Base-by-base conservation (phyloP, 2,113 vertebrate species). In the Sylvia atricapilla region DNA sequence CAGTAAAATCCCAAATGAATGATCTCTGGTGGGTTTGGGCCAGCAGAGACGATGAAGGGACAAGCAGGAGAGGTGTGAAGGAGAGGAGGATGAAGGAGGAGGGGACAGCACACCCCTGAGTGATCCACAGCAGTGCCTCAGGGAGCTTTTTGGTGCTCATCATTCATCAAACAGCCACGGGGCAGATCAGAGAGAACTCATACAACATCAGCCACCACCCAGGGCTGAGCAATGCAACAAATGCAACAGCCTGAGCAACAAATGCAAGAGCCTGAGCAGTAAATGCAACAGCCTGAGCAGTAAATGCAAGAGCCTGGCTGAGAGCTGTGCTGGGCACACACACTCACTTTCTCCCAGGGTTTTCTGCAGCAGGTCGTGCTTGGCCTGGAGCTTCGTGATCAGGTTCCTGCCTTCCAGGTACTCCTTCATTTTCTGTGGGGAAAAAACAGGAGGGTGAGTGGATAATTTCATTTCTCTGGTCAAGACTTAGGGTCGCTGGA, bases 381-480 rank as follows among this genome's bases (percentile, higher is more conserved):
- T 99, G 97, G 99, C 99, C 96, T 99, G 98, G 55, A 99, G 98
- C 96, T 99, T 99, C 11, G 99, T 99, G 97, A 99, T 99, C 97
- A 99, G 98, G 97, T 99, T 99, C 97, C 99, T 98, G 88, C 99
- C 99, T 94, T 99, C 99, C 95, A 99, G 98, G 96, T 99, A 99
- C 94, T 99, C 99, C 97, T 99, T 99, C 98, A 99, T 99, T 98
- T 99, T 99, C 99, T 99, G 95, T 68, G 97, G 93, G 18, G 33
- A 50, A 50, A 50, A 35, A 81, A 58, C 2, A 85, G n/a, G 3
- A 19, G 3, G 7, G 44, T 15, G 31, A 94, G 56, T 0, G 13
- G 72, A 8, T 27, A 72, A 9, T 3, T 4, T 22, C 4, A 52
- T 4, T n/a, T 8, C 39, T 70, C 18, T 3, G 15, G 5, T 1